These are phyloP conservation scores for Chunga burmeisteri DNA, from an alignment of 2,113 vertebrate species.

Conservation along the genomic window DNA sequence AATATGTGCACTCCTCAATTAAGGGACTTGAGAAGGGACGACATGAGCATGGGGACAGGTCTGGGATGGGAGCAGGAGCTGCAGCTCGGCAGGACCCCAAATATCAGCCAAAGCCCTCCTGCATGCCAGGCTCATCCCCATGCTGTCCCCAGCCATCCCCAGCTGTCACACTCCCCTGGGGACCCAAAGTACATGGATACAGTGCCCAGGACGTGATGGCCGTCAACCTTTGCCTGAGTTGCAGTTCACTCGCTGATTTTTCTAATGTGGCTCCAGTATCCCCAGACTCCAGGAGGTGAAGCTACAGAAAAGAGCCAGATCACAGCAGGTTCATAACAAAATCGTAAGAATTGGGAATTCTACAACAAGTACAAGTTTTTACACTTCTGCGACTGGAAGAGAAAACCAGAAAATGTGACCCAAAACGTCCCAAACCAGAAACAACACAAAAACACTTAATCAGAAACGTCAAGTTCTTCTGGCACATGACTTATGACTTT, in stretches of 20 bases:
- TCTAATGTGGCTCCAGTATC: not conserved
- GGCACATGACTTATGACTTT: not conserved
- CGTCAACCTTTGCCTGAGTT: not conserved
- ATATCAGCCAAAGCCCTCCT: not conserved
- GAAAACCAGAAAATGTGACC: not conserved
- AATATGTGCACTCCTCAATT: accelerated
- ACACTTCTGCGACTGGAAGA: accelerated
- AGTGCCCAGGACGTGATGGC: not conserved
- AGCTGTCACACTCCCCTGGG: not conserved
- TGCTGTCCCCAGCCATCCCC: not conserved
- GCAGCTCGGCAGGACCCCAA: accelerated
- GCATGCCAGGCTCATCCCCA: not conserved
- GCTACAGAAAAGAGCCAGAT: not conserved
- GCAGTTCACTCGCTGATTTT: not conserved
- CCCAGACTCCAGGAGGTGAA: not conserved
- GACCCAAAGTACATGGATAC: not conserved
- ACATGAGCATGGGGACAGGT: not conserved
- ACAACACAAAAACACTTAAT: not conserved
- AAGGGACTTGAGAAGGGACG: not conserved
- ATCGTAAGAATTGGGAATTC: not conserved
- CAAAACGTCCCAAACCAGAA: not conserved
- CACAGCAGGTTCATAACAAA: not conserved
- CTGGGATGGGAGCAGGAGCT: not conserved
- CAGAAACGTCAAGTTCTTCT: not conserved
- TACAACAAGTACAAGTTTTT: not conserved